Percentiles rank a stretch among this genome's conserved stretches.
Conservation (phyloP, 2,113 vertebrate species). For the Thunnus thynnus region DNA sequence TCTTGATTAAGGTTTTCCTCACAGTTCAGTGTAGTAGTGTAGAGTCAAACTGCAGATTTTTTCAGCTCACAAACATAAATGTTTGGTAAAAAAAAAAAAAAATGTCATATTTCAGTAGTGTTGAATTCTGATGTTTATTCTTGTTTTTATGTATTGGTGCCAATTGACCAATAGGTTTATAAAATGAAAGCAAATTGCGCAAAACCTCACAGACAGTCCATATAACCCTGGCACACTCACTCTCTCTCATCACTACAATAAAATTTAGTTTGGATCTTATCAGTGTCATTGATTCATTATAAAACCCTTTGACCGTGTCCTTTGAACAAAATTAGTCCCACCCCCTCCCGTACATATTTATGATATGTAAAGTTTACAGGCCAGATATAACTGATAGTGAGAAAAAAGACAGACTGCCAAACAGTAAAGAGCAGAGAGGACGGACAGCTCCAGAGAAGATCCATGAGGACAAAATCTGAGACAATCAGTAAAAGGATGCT, state of each 20-base stretch:
- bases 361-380: slow-evolving; percentile 9
- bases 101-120: not conserved
- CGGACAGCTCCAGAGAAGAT: slow-evolving; percentile 4
- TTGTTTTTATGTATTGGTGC: not conserved
- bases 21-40: not conserved
- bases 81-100: too few species aligned
- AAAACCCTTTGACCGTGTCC: slow-evolving; percentile 33
- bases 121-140: not conserved
- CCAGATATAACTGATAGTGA: slow-evolving; percentile 49
- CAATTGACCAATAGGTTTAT: not conserved
- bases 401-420: not conserved
- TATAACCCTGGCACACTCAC: not conserved
- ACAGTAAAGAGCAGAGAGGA: not conserved
- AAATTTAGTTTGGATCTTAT: slow-evolving; percentile 13
- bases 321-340: slow-evolving; percentile 59
- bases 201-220: not conserved
- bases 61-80: too few species aligned
- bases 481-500: slow-evolving; percentile 56
- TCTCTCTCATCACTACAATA: not conserved
- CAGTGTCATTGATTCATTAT: slow-evolving; percentile 5
- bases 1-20: not conserved
- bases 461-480: not conserved
- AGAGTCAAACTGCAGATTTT: not conserved
- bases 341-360: slow-evolving; percentile 43
- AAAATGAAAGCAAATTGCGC: not conserved